Conservation (phyloP, 2,888 invertebrate genomes). For the Lordiphosa fenestrarum region DNA sequence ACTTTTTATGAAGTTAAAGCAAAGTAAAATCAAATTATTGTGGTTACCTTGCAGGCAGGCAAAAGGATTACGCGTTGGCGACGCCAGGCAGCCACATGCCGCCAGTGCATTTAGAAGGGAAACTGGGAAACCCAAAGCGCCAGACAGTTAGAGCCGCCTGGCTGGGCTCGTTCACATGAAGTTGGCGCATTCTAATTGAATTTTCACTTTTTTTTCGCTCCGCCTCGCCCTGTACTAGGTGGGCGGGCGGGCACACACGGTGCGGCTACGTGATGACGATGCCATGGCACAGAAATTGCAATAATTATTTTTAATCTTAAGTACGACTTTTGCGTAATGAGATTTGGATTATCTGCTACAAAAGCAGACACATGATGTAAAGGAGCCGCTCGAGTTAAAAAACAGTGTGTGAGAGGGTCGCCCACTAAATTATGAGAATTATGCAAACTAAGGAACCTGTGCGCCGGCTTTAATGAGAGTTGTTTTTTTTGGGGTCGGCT, state of each 20-base stretch:
- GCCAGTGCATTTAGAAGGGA: conserved; percentile 50
- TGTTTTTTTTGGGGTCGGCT: neutral
- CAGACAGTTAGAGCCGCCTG: conserved; percentile 59
- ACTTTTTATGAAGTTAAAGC: conserved; percentile 74
- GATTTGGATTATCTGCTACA: conserved; percentile 66
- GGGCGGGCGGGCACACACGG: conserved; percentile 12
- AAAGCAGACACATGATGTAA: conserved; percentile 17
- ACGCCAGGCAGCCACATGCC: conserved; percentile 39
- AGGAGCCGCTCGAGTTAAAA: conserved; percentile 8
- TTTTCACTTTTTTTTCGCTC: conserved; percentile 60
- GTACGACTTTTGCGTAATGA: conserved; percentile 72
- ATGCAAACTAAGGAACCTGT: conserved; percentile 9
- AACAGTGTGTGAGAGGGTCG: neutral
- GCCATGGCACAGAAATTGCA: conserved; percentile 67
- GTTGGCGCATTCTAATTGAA: conserved; percentile 72
- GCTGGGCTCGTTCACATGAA: conserved; percentile 54
- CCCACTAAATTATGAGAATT: conserved; percentile 11
- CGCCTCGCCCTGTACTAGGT: conserved; percentile 4
- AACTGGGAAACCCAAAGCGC: conserved; percentile 18
- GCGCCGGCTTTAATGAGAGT: conserved; percentile 1
- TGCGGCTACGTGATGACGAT: conserved; percentile 58
- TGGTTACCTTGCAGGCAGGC: conserved; percentile 57
- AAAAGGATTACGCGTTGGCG: conserved; percentile 62
- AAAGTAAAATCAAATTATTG: conserved; percentile 75
- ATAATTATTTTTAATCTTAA: conserved; percentile 75